phyloP scores from a whole-genome alignment of 2,797 vertebrate genomes.

The Parambassis ranga region DNA sequence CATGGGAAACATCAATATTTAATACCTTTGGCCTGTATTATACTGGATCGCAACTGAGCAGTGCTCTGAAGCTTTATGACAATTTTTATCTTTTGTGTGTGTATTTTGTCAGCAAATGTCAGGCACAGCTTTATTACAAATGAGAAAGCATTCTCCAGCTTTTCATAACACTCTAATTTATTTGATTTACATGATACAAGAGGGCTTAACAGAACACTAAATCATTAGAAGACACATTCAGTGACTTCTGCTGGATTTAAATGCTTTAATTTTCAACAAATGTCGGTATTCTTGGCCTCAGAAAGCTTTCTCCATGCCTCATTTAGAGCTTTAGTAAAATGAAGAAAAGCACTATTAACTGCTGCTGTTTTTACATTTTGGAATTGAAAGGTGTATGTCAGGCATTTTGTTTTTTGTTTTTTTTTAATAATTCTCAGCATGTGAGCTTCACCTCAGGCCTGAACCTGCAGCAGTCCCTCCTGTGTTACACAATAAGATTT shows the following conservation, averaged over 20 bases:
- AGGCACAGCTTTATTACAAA: conserved; percentile 1
- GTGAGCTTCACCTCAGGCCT: neutral
- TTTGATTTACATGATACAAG: conserved; percentile 25
- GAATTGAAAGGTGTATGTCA: neutral
- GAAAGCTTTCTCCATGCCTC: conserved; percentile 18
- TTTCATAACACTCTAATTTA: conserved; percentile 14
- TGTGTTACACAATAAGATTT: neutral
- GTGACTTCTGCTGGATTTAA: conserved; percentile 33
- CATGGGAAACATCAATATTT: conserved; percentile 57
- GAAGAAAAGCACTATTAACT: neutral
- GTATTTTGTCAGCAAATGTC: conserved; percentile 21
- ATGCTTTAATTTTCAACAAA: conserved; percentile 31
- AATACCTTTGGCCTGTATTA: conserved; percentile 11
- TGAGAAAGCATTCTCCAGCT: neutral
- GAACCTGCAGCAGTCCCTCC: neutral
- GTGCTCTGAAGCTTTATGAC: neutral
- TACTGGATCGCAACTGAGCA: conserved; percentile 16
- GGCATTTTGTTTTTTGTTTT: too few relatives aligned
- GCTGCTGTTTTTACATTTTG: conserved; percentile 20
- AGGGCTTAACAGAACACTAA: conserved; percentile 28
- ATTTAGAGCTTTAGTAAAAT: conserved; percentile 4
- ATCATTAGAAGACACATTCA: conserved; percentile 31
- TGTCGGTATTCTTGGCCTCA: conserved; percentile 19
- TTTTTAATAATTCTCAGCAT: neutral
- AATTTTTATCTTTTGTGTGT: neutral